Conservation (phyloP, 2,113 vertebrate species). For the Serilophus lunatus region DNA sequence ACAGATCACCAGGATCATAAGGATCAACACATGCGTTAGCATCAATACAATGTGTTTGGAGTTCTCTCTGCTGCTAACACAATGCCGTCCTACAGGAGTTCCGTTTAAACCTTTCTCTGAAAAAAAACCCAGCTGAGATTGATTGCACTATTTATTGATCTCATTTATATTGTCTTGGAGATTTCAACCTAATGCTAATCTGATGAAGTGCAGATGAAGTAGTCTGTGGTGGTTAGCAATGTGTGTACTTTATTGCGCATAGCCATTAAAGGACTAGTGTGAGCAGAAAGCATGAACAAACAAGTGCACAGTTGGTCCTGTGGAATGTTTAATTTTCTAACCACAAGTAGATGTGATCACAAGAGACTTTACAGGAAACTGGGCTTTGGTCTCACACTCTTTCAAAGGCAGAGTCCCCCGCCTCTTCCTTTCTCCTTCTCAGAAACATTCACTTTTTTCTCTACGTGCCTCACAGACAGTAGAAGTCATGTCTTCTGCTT, state of each 20-base stretch:
- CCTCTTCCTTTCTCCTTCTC: slow-evolving; percentile 43
- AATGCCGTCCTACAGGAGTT: not conserved
- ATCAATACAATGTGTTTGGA: not conserved
- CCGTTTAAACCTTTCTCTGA: not conserved
- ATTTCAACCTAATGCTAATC: slow-evolving; percentile 30
- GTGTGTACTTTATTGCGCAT: not conserved
- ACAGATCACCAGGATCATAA: not conserved
- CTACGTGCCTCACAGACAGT: slow-evolving; percentile 53
- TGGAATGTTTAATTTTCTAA: not conserved
- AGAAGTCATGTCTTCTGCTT: slow-evolving; percentile 33
- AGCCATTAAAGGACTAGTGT: not conserved
- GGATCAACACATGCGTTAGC: not conserved
- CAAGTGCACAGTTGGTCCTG: not conserved
- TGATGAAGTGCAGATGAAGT: slow-evolving; percentile 40
- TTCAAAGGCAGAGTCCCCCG: slow-evolving; percentile 41
- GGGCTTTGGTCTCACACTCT: not conserved
- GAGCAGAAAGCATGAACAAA: not conserved
- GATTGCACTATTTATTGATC: slow-evolving; percentile 28
- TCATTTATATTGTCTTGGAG: slow-evolving; percentile 24
- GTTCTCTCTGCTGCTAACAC: not conserved
- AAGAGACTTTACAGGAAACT: slow-evolving; percentile 1
- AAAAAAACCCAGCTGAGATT: not conserved
- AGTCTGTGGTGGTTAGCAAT: not conserved
- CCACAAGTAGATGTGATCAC: not conserved
- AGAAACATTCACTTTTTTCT: slow-evolving; percentile 29